Conservation (phyloP, 2,797 vertebrate species). For the Potorous gilbertii region DNA sequence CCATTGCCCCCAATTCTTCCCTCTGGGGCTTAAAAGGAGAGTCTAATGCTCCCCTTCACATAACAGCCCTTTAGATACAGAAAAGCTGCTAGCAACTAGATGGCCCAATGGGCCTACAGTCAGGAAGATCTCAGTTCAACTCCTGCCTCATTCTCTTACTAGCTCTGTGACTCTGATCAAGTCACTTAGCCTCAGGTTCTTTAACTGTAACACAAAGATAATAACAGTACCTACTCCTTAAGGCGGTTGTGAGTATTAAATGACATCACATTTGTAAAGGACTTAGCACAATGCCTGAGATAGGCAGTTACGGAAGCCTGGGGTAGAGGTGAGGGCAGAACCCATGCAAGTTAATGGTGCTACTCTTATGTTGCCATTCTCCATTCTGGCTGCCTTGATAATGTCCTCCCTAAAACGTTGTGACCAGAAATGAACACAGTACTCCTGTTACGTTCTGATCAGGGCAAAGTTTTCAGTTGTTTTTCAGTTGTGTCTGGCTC, state of each 20-base stretch:
- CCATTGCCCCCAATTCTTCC: not conserved
- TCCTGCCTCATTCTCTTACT: not conserved
- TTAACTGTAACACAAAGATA: not conserved
- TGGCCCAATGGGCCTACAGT: not conserved
- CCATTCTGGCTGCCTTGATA: not conserved
- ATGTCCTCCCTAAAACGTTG: not conserved
- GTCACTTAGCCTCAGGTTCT: not conserved
- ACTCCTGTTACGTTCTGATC: not conserved
- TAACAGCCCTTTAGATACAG: not conserved
- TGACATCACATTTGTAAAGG: not conserved
- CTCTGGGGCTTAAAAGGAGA: not conserved
- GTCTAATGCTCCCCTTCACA: not conserved
- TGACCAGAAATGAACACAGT: not conserved
- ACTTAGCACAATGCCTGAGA: not conserved
- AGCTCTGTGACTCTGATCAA: not conserved
- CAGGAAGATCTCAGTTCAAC: too few relatives aligned
- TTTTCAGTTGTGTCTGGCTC: not conserved
- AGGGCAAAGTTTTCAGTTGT: not conserved
- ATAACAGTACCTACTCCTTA: not conserved
- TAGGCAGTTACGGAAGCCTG: not conserved
- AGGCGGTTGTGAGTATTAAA: not conserved
- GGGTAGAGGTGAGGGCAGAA: not conserved
- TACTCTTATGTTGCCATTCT: too few relatives aligned
- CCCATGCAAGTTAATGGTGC: not conserved
- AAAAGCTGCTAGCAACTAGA: not conserved